Evolutionary conservation across 1,140 invertebrate species (phyloP), one percentile per base, ranked within the genome.

Genomic region (Proctacanthus coquilletti): DNA sequence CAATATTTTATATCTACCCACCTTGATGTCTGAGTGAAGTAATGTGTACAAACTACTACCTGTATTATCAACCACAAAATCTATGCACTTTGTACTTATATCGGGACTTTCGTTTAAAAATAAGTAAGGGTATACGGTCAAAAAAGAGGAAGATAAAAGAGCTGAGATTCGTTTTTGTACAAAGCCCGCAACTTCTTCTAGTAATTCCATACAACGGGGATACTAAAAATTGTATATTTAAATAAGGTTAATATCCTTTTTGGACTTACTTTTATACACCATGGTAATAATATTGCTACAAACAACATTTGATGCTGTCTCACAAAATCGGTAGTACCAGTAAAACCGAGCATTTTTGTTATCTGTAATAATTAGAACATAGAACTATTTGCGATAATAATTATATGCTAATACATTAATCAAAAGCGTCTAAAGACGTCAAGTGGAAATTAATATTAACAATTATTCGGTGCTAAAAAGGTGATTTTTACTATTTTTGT

Each of bases 41-140:
- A 80, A 57, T 44, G 58, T 64, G 15, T 64, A 50, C 18, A 70
- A 54, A 9, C 58, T 65, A 8, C 55, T 57, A 10, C 61, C 59
- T 2, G 72, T 74, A 17, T 68, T 57, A 27, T 48, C 65, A 42
- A 71, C 66, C 20, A 79, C 66, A 39, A 74, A 64, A 14, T 62
- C 51, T 25, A 74, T 67, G 41, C 71, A 76, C 39, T 67, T 63
- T 33, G 66, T 64, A n/a, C 61, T 61, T 18, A 66, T 48, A 23
- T 69, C 63, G 3, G 64, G 61, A 2, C 56, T 45, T 48, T 76
- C 70, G n/a, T 70, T 68, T 18, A 80, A 56, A 46, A 73, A 72
- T 3, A 77, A 55, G 42, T 78, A 64, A 0, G 74, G 62, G 42
- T 78, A 80, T 6, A 80, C 68, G 30, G 72, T 64, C 8, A 76